These are phyloP conservation scores for Euthynnus affinis DNA, from an alignment of 2,797 vertebrate species.

Conservation along the genomic window DNA sequence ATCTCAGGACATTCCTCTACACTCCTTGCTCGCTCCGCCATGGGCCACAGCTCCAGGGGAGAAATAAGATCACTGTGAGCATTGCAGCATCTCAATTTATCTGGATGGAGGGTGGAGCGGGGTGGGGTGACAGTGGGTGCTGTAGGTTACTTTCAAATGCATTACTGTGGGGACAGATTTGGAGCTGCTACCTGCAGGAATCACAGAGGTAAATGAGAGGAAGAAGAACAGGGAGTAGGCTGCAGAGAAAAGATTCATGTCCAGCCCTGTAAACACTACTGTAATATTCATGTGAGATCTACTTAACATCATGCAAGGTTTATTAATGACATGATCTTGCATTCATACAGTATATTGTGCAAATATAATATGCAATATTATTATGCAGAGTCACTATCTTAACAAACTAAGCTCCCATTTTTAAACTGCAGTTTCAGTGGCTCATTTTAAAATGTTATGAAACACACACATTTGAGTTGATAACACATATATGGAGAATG, in stretches of 20 bases:
- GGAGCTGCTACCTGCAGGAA: conserved; percentile 62
- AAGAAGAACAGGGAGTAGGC: background rate
- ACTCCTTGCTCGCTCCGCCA: conserved; percentile 46
- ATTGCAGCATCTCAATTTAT: conserved; percentile 77
- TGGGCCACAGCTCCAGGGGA: conserved; percentile 63
- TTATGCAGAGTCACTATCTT: background rate
- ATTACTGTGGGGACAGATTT: conserved; percentile 67
- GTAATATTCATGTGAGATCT: conserved; percentile 30
- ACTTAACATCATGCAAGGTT: conserved; percentile 5
- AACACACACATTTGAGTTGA: background rate
- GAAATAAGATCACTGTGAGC: conserved; percentile 72
- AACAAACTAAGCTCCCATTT: conserved; percentile 11
- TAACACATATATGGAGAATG: background rate
- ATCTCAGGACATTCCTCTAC: conserved; percentile 74
- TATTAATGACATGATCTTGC: conserved; percentile 20
- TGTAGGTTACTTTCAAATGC: conserved; percentile 74
- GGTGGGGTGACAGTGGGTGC: background rate
- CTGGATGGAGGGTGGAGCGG: conserved; percentile 43
- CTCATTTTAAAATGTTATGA: background rate
- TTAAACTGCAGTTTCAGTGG: background rate
- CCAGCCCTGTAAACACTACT: conserved; percentile 1
- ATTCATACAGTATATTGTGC: conserved; percentile 1
- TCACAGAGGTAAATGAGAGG: conserved; percentile 8
- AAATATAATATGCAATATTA: conserved; percentile 3
- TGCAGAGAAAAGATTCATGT: conserved; percentile 37